Evolutionary conservation across 1,140 invertebrate genomes (phyloP).

Genomic region (Littorina saxatilis): DNA sequence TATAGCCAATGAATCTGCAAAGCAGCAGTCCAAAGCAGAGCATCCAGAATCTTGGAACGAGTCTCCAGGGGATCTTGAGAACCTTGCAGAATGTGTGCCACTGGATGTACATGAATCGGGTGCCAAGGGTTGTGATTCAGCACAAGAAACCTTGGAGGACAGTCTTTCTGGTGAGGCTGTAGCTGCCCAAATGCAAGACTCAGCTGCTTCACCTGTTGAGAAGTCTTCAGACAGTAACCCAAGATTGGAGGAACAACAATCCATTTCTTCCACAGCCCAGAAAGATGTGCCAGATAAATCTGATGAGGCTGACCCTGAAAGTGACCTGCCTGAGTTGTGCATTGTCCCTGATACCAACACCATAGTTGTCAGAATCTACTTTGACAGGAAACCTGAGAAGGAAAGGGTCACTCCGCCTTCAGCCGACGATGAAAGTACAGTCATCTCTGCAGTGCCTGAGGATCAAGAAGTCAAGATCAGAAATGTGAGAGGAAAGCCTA

Average conservation of each 20-base stretch:
- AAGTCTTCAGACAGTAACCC: neutral
- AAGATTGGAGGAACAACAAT: too few relatives aligned
- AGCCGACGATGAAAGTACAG: neutral
- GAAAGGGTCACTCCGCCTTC: too few relatives aligned
- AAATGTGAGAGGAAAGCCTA: neutral
- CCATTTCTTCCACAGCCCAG: too few relatives aligned
- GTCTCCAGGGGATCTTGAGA: too few relatives aligned
- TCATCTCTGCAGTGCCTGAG: neutral
- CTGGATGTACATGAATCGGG: too few relatives aligned
- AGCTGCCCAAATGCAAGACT: neutral
- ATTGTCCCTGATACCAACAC: slow-evolving; percentile 4
- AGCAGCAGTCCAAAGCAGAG: too few relatives aligned
- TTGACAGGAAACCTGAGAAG: too few relatives aligned
- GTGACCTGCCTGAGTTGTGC: slow-evolving; percentile 33
- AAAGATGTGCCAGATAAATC: too few relatives aligned
- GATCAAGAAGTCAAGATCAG: neutral
- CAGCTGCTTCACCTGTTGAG: neutral
- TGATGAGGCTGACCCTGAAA: slow-evolving; percentile 7
- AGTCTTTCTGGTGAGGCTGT: neutral
- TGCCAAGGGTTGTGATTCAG: too few relatives aligned
- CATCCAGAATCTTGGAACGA: too few relatives aligned
- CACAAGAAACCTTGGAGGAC: neutral
- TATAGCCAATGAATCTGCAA: too few relatives aligned
- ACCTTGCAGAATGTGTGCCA: too few relatives aligned
- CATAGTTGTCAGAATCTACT: neutral